Evolutionary conservation across 2,113 vertebrate genomes (phyloP).

Genomic region (Corythoichthys intestinalis): DNA sequence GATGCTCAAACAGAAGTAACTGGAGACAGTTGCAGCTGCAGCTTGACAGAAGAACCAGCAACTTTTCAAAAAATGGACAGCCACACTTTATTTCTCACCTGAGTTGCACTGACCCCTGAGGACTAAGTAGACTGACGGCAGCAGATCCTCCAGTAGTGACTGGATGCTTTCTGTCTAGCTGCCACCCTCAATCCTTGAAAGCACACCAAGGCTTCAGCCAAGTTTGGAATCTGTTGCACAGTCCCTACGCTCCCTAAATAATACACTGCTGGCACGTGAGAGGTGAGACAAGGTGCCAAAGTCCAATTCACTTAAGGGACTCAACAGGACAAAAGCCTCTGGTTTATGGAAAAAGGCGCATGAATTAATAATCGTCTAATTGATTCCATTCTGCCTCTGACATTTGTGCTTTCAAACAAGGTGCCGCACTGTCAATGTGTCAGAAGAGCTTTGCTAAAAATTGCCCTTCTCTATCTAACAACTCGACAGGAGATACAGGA

Average conservation of each 20-base stretch:
- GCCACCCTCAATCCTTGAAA: constrained; percentile 49
- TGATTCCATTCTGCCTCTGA: constrained; percentile 74
- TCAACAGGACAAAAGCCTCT: constrained; percentile 82
- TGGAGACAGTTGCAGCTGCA: not conserved
- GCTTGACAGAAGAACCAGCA: not conserved
- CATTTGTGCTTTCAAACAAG: constrained; percentile 78
- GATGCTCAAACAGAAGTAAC: not conserved
- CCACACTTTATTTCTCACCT: not conserved
- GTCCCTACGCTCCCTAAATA: constrained; percentile 59
- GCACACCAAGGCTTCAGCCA: constrained; percentile 53
- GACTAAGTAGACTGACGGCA: constrained; percentile 42
- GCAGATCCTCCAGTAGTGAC: constrained; percentile 43
- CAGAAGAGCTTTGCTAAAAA: constrained; percentile 59
- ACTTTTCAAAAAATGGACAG: not conserved
- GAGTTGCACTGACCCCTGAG: constrained; percentile 25
- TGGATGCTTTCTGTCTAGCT: constrained; percentile 39
- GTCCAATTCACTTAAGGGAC: constrained; percentile 93
- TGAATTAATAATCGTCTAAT: constrained; percentile 99
- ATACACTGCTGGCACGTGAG: constrained; percentile 62
- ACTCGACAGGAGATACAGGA: constrained; percentile 39
- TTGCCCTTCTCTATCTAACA: constrained; percentile 66
- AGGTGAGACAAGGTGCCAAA: constrained; percentile 78
- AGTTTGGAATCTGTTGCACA: constrained; percentile 43
- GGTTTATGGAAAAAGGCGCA: constrained; percentile 93
- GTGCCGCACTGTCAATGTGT: constrained; percentile 78